Percentiles rank a stretch among this genome's conserved stretches.
Conservation (phyloP, 35 echinoderm and acorn worm genomes). For the Lytechinus variegatus region DNA sequence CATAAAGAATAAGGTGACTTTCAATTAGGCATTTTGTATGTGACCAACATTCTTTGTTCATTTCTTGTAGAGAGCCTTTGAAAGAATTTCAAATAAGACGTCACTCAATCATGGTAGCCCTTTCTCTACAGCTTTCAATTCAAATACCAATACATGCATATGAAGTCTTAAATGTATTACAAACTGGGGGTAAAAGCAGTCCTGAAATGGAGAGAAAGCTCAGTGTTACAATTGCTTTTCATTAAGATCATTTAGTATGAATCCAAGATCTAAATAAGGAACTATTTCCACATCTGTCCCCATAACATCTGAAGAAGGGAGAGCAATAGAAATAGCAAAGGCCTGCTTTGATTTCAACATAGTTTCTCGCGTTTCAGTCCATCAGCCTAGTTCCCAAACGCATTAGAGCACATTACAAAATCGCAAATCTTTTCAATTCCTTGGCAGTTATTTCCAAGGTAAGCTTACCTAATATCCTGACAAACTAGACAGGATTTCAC, state of each 20-base stretch:
- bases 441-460: neutral
- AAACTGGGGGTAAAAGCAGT: neutral
- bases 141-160: neutral
- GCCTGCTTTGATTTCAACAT: neutral
- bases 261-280: neutral
- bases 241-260: neutral
- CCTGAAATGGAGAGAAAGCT: neutral
- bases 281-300: too few relatives aligned
- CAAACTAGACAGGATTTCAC: neutral
- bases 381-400: neutral
- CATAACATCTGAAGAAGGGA: neutral
- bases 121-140: neutral
- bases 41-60: neutral
- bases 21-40: neutral
- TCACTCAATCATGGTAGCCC: neutral
- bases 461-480: neutral
- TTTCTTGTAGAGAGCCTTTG: neutral
- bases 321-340: neutral
- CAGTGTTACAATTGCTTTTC: neutral
- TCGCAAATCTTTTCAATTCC: neutral
- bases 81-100: neutral
- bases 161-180: neutral
- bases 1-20: neutral
- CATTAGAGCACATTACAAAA: neutral
- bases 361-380: neutral